Evolutionary conservation across 1,140 invertebrate genomes (phyloP).

Genomic region (Nilaparvata lugens): DNA sequence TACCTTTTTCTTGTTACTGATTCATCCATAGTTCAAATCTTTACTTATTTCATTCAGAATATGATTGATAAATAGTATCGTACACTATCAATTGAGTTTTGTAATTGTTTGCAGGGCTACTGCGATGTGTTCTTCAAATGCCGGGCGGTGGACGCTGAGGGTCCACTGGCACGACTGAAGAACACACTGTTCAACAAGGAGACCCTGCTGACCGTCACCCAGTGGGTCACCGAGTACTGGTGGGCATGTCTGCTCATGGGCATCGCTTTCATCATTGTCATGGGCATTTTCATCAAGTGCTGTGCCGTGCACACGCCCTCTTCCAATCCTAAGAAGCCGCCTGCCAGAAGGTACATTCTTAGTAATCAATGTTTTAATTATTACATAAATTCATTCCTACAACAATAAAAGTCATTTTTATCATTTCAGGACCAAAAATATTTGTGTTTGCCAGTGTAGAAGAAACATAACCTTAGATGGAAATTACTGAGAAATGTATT

Average conservation of each 20-base stretch:
- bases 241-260: constrained; percentile 91
- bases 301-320: constrained; percentile 98
- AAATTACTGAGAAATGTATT: too few species aligned
- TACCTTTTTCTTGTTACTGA: too few species aligned
- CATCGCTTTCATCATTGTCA: constrained; percentile 85
- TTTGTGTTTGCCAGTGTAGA: too few species aligned
- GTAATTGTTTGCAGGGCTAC: constrained; percentile 59
- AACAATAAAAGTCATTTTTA: too few species aligned
- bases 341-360: constrained; percentile 73
- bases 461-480: too few species aligned
- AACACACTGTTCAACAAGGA: constrained; percentile 91
- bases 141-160: constrained; percentile 94
- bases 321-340: constrained; percentile 88
- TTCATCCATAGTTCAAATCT: too few species aligned
- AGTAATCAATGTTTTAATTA: too few species aligned
- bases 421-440: too few species aligned
- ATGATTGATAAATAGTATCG: too few species aligned
- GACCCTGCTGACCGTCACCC: constrained; percentile 73
- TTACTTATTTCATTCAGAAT: too few species aligned
- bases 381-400: background rate
- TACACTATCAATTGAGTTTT: too few species aligned
- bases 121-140: constrained; percentile 98
- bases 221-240: constrained; percentile 93
- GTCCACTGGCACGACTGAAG: constrained; percentile 90
- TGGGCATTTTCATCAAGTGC: constrained; percentile 99